Percentiles rank a stretch among this genome's conserved stretches.
phyloP scores from a whole-genome alignment of 2,888 invertebrate genomes.

The Horisme vitalbata region DNA sequence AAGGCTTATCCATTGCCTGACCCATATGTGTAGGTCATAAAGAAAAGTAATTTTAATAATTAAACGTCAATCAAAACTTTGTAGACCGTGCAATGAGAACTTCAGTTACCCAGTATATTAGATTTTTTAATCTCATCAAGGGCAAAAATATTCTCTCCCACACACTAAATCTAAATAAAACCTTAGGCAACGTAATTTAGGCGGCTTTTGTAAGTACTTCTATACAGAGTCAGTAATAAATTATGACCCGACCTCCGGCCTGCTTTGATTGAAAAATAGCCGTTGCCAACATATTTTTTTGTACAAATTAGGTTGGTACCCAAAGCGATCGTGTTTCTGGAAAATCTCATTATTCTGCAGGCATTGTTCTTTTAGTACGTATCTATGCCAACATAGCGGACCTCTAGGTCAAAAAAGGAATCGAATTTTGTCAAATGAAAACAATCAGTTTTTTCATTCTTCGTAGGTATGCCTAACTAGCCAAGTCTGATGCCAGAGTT shows the following conservation, averaged over 20 bases:
- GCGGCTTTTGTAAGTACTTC: slow-evolving; percentile 6
- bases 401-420: neutral
- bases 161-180: slow-evolving; percentile 11
- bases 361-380: neutral
- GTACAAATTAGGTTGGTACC: slow-evolving; percentile 4
- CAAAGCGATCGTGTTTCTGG: slow-evolving; percentile 4
- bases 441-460: no score
- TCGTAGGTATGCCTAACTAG: no score
- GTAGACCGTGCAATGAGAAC: no score
- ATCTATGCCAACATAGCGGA: neutral
- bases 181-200: slow-evolving; percentile 2
- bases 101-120: neutral
- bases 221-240: slow-evolving; percentile 9
- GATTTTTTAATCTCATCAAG: slow-evolving; percentile 1
- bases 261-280: slow-evolving; percentile 15
- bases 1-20: no score
- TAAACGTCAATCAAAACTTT: no score
- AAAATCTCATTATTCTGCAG: slow-evolving; percentile 9
- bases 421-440: no score
- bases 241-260: slow-evolving; percentile 10
- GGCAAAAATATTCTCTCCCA: slow-evolving; percentile 2
- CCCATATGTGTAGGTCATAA: no score
- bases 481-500: no score
- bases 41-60: no score
- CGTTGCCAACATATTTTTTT: slow-evolving; percentile 4